Evolutionary conservation across 2,113 vertebrate species (phyloP).

Genomic region (human (Homo sapiens)): DNA sequence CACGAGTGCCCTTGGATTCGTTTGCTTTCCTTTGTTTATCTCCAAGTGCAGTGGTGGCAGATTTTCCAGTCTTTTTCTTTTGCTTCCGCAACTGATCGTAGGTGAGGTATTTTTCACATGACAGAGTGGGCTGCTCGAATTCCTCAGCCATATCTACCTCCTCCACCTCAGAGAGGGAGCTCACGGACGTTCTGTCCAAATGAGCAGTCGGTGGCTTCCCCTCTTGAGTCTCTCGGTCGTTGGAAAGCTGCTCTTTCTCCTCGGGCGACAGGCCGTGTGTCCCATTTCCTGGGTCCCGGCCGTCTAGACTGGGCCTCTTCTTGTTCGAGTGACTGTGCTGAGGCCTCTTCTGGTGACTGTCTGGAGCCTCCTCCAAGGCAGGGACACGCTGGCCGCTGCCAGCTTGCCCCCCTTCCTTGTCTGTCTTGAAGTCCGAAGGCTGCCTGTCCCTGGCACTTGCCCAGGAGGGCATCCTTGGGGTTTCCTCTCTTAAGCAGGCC

Average conservation of each 20-base stretch:
- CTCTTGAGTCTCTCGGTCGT: constrained; percentile 54
- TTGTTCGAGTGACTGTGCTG: constrained; percentile 80
- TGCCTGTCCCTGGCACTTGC: constrained; percentile 65
- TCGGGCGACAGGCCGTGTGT: constrained; percentile 63
- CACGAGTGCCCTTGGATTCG: not conserved
- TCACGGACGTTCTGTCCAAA: constrained; percentile 17
- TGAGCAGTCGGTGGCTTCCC: constrained; percentile 59
- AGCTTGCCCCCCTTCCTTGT: constrained; percentile 73
- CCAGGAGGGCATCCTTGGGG: not conserved
- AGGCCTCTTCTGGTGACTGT: constrained; percentile 68
- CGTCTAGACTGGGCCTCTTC: constrained; percentile 66
- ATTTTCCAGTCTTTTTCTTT: constrained; percentile 87
- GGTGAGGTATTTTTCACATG: constrained; percentile 93
- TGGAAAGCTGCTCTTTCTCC: constrained; percentile 81
- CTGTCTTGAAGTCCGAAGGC: constrained; percentile 56
- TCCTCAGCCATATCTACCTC: constrained; percentile 85
- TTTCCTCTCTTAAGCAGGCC: constrained; percentile 62
- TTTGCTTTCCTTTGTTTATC: constrained; percentile 63
- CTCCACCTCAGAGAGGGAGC: constrained; percentile 58
- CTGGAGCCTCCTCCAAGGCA: not conserved
- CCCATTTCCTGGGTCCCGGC: constrained; percentile 55
- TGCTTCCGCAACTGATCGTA: constrained; percentile 89
- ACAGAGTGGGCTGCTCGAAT: constrained; percentile 88
- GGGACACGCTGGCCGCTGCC: not conserved
- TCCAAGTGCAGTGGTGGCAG: constrained; percentile 38